These are phyloP conservation scores for Lepidothrix coronata DNA, from an alignment of 2,113 vertebrate genomes.

Conservation along the genomic window DNA sequence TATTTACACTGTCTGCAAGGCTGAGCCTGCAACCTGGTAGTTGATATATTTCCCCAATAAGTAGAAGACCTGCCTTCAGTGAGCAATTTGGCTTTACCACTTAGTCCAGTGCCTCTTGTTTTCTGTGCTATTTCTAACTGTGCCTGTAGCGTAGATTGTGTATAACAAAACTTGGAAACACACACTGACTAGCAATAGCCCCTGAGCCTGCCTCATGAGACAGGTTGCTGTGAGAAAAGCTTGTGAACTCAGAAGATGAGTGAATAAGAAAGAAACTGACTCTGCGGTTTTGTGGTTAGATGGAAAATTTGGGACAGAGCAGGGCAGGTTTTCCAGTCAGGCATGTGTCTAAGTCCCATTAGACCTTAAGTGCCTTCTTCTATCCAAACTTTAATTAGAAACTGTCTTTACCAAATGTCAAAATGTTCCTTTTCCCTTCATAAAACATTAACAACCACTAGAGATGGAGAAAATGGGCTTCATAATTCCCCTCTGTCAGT, in stretches of 20 bases:
- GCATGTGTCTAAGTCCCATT: neutral
- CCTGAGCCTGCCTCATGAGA: neutral
- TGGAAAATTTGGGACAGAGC: neutral
- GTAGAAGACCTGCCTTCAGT: neutral
- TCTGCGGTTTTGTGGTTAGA: neutral
- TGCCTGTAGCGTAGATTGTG: neutral
- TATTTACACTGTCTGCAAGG: neutral
- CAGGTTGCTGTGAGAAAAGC: neutral
- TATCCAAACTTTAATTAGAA: conserved; percentile 32
- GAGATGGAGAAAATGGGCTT: conserved; percentile 28
- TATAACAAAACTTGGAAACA: neutral
- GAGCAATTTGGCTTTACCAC: neutral
- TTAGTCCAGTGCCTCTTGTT: neutral
- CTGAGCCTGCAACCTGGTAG: neutral
- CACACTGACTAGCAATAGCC: neutral
- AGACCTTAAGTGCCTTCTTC: conserved; percentile 31
- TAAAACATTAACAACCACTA: conserved; percentile 12
- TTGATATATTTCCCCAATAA: neutral
- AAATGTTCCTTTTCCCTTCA: conserved; percentile 43
- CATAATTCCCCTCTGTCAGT: neutral
- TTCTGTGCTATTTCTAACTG: neutral
- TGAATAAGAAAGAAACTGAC: neutral
- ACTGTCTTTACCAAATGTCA: conserved; percentile 35
- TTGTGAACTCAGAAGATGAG: neutral
- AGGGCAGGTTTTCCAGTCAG: conserved; percentile 33